Percentiles rank a stretch among this genome's conserved stretches.
Evolutionary conservation across 2,797 vertebrate genomes (phyloP).

Genomic region (Aselliscus stoliczkanus): DNA sequence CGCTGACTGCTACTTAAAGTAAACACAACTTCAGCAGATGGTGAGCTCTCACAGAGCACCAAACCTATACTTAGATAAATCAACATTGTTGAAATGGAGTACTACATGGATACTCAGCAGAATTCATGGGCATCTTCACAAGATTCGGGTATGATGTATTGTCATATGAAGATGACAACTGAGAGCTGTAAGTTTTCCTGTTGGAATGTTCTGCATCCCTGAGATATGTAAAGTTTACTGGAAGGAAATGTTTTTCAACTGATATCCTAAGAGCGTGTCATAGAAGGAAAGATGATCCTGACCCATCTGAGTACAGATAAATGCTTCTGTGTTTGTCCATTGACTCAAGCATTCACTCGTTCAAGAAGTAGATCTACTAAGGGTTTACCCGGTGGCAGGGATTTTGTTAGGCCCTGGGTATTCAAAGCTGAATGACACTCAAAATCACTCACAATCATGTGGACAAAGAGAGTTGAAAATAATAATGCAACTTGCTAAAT

Average conservation of each 20-base stretch:
- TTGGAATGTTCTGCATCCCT: slow-evolving; percentile 36
- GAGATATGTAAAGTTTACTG: slow-evolving; percentile 22
- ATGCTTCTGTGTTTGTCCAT: background rate
- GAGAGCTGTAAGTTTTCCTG: slow-evolving; percentile 44
- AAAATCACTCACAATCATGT: background rate
- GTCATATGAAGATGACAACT: slow-evolving; percentile 37
- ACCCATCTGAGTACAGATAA: background rate
- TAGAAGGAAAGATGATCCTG: slow-evolving; percentile 3
- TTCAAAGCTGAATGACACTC: background rate
- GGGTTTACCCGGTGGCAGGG: background rate
- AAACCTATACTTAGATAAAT: slow-evolving; percentile 78
- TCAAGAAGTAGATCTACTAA: background rate
- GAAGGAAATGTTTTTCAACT: slow-evolving; percentile 40
- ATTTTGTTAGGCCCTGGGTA: background rate
- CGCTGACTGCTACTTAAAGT: slow-evolving; percentile 67
- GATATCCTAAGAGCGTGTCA: background rate
- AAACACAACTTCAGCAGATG: slow-evolving; percentile 76
- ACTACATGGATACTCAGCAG: slow-evolving; percentile 69
- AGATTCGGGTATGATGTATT: slow-evolving; percentile 69
- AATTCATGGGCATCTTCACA: slow-evolving; percentile 71
- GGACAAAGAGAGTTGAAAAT: background rate
- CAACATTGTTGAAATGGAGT: slow-evolving; percentile 44
- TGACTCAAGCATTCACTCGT: background rate
- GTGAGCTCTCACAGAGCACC: slow-evolving; percentile 52
- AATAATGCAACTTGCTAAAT: background rate